Conservation (phyloP, 2,888 invertebrate species). For the Erebia ligea region DNA sequence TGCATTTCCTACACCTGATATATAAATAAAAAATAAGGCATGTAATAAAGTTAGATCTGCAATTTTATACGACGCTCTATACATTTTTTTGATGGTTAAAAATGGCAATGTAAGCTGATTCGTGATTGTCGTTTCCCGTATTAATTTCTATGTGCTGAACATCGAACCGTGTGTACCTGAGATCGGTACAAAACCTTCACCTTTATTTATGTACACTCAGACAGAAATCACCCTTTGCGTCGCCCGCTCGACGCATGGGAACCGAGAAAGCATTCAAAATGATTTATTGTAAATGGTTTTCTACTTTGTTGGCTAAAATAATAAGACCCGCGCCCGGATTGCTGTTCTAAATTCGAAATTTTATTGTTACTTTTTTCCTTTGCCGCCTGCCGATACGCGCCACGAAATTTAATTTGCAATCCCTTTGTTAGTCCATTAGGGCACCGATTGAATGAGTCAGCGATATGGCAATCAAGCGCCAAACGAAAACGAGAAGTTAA, state of each 20-base stretch:
- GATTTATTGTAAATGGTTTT: constrained; percentile 84
- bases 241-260: constrained; percentile 78
- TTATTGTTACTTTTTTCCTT: constrained; percentile 72
- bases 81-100: neutral
- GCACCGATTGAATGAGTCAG: constrained; percentile 55
- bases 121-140: constrained; percentile 28
- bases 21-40: no score
- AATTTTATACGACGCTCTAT: neutral
- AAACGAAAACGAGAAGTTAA: constrained; percentile 49
- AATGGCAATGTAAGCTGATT: constrained; percentile 22
- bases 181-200: constrained; percentile 76
- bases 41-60: neutral
- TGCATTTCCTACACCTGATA: no score
- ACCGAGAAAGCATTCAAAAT: constrained; percentile 82
- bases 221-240: constrained; percentile 83
- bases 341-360: constrained; percentile 78
- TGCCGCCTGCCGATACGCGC: constrained; percentile 60
- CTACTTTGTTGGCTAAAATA: constrained; percentile 84
- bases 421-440: constrained; percentile 60
- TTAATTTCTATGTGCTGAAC: constrained; percentile 36
- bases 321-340: constrained; percentile 72
- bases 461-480: constrained; percentile 53
- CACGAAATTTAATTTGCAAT: constrained; percentile 69
- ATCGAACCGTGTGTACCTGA: constrained; percentile 66
- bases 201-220: constrained; percentile 82